These are phyloP conservation scores for Rhyacophila evoluta DNA, from an alignment of 2,888 invertebrate genomes.

Conservation along the genomic window DNA sequence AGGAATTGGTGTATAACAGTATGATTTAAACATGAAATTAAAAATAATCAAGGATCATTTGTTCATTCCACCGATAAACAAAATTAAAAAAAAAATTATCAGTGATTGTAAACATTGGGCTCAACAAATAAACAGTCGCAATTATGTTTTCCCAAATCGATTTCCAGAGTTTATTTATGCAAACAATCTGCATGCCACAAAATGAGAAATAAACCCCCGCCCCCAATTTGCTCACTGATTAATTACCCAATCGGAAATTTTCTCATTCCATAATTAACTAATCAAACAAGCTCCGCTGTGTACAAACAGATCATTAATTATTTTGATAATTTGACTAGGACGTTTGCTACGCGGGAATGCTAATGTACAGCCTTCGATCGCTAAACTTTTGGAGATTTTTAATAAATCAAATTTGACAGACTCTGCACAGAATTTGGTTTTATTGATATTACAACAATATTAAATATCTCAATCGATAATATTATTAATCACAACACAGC, in stretches of 20 bases:
- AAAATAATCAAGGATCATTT: too few relatives aligned
- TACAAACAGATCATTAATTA: slow-evolving; percentile 28
- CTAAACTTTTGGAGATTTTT: slow-evolving; percentile 13
- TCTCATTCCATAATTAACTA: slow-evolving; percentile 29
- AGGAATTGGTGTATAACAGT: too few relatives aligned
- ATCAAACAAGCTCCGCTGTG: slow-evolving; percentile 28
- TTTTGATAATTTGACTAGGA: slow-evolving; percentile 21
- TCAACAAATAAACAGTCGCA: neutral
- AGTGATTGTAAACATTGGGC: neutral
- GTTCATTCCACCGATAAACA: neutral
- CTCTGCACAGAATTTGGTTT: too few relatives aligned
- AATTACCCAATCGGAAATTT: slow-evolving; percentile 33
- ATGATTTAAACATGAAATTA: too few relatives aligned
- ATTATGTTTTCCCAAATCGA: neutral
- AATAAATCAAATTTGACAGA: slow-evolving; percentile 14
- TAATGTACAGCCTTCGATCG: neutral
- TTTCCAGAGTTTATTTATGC: neutral
- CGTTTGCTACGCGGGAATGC: neutral
- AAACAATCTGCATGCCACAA: neutral
- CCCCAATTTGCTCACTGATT: slow-evolving; percentile 27
- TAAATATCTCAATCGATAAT: too few relatives aligned
- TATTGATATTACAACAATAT: too few relatives aligned
- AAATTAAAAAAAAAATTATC: neutral
- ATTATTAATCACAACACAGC: too few relatives aligned
- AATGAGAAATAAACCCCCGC: neutral